Evolutionary conservation across 2,888 invertebrate genomes (phyloP).

Genomic region (Hypsopygia costalis): DNA sequence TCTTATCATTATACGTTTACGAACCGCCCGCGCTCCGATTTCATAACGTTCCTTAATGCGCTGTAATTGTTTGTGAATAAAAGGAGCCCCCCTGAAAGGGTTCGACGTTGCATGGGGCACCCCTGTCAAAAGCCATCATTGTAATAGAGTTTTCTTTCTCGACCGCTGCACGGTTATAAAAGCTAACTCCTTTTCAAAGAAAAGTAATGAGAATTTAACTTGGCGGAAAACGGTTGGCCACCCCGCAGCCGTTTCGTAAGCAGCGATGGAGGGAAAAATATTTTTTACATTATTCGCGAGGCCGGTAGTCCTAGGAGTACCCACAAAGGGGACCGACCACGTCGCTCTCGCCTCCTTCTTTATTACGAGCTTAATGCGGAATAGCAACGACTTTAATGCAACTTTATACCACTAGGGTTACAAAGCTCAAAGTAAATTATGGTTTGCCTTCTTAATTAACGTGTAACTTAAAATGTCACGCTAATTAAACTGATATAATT

Average conservation of each 20-base stretch:
- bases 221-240: slow-evolving; percentile 65
- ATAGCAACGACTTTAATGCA: slow-evolving; percentile 54
- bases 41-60: slow-evolving; percentile 53
- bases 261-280: slow-evolving; percentile 54
- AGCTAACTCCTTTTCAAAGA: slow-evolving; percentile 69
- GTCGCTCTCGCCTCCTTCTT: slow-evolving; percentile 42
- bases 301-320: slow-evolving; percentile 12
- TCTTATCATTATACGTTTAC: slow-evolving; percentile 69
- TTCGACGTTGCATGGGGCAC: slow-evolving; percentile 39
- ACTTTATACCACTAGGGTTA: slow-evolving; percentile 46
- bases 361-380: slow-evolving; percentile 56
- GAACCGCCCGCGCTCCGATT: slow-evolving; percentile 46
- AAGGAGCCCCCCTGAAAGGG: slow-evolving; percentile 50
- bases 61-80: slow-evolving; percentile 64
- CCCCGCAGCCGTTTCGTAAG: slow-evolving; percentile 42
- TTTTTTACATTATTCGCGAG: slow-evolving; percentile 61
- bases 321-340: slow-evolving; percentile 49
- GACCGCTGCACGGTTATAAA: slow-evolving; percentile 59
- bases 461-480: slow-evolving; percentile 37
- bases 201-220: slow-evolving; percentile 78
- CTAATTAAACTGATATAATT: slow-evolving; percentile 19
- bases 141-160: slow-evolving; percentile 68
- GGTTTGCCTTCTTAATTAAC: slow-evolving; percentile 47
- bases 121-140: slow-evolving; percentile 64
- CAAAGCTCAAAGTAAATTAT: slow-evolving; percentile 47